Base-by-base conservation (phyloP, 1,140 invertebrate genomes). In the Arctopsyche grandis region DNA sequence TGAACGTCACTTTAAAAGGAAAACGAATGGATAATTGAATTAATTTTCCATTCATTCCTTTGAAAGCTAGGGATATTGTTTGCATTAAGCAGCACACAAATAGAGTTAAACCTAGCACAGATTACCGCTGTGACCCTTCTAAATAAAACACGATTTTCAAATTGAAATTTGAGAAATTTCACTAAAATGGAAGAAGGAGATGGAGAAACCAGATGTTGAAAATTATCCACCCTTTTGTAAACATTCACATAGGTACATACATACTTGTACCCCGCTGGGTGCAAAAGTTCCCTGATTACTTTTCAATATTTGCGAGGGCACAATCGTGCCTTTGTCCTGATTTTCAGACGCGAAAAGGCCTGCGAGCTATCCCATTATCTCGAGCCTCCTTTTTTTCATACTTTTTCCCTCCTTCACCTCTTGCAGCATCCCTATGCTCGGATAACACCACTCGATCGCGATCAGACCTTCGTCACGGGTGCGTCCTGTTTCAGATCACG, bases 241-340 rank as follows among this genome's bases (percentile, higher is more conserved):
- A 52, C 48, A 52, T 10, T 5, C 48, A 52, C 48, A 16, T 5
- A 38, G 12, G 48, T 12, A 52, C 48, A 12, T 52, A 52, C 12
- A 52, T 26, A 22, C 63, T 71, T n/a, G n/a, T n/a, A n/a, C n/a
- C n/a, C n/a, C n/a, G n/a, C 38, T n/a, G 38, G 24, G 69, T 46
- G 9, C 29, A 22, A 71, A 21, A 19, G 69, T 19, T 10, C 63
- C 63, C 19, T 71, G 69, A 71, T 71, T 71, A 71, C 69, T 71
- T 71, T 71, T 48, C 69, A 71, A 71, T 71, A 71, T 71, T 71
- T 71, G 69, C 26, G n/a, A 66, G 14, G 10, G 24, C 12, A 66
- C 14, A 26, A 12, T 38, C 29, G 24, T 29, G 14, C 69, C 69
- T 71, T 71, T 71, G 69, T 71, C 69, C 29, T 16, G 69, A 66